Base-by-base conservation (phyloP, 2,888 invertebrate genomes). In the Caenorhabditis drosophilae region DNA sequence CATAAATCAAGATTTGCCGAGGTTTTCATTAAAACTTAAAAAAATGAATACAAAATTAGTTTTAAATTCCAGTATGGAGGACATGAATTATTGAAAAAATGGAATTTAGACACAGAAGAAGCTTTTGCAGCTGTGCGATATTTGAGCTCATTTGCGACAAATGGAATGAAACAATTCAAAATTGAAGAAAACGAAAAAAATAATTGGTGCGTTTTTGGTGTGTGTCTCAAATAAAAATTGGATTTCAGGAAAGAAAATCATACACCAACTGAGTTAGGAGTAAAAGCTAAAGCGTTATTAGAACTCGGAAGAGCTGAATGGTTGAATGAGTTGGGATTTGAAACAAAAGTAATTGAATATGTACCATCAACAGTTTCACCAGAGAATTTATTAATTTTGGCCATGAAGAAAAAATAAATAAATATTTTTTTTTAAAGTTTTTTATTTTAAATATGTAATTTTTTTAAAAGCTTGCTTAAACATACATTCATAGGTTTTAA, bases 301-400 rank as follows among this genome's bases (percentile, higher is more conserved):
- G 78, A 80, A 56, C 27, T 62, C 11, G 79, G 75, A 42, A 49
- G 80, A 64, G 75, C 71, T 23, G 57, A 63, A 41, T 69, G 66
- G 58, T 45, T 80, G 20, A 38, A 58, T 20, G 48, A 53, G 7
- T 31, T 62, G n/a, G 79, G 79, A 16, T 80, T 66, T 44, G 52
- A 69, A 16, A 70, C 74, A 20, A 53, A 42, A 40, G 45, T 80
- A 20, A 55, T 76, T 9, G 57, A 73, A 52, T 80, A 80, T 46
- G 74, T 77, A 9, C 61, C 67, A 12, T 36, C 59, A 6, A 34
- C 52, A 9, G 53, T 76, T 11, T 77, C 79, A 15, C 80, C 79
- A 2, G 80, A 80, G 48, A 80, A 80, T 64, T 60, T 80, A 27
- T 55, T 80, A 18, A 72, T 80, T 61, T 55, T 80, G 34, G 80